Percentiles rank a stretch among this genome's conserved stretches.
phyloP scores from a whole-genome alignment of 2,888 invertebrate species.

The Cyaniris semiargus region DNA sequence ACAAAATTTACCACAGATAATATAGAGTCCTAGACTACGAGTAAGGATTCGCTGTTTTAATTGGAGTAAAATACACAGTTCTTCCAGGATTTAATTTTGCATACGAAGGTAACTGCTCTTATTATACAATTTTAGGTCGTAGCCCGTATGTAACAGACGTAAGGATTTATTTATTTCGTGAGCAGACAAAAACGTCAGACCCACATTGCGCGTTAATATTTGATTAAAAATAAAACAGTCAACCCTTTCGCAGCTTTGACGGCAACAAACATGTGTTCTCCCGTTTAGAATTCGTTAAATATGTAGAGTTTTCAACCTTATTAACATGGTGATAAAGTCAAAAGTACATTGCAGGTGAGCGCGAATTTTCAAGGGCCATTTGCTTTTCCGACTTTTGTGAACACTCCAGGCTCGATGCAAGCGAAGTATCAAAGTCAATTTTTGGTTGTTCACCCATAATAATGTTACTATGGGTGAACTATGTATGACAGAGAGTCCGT shows the following conservation, averaged over 20 bases:
- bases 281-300: slow-evolving; percentile 18
- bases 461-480: not conserved
- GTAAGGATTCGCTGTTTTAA: no score
- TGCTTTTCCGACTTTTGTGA: not conserved
- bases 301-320: not conserved
- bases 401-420: slow-evolving; percentile 2
- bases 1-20: no score
- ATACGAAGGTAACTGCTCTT: no score
- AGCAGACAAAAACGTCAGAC: slow-evolving; percentile 70
- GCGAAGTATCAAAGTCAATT: slow-evolving; percentile 29
- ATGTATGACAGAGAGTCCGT: not conserved
- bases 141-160: slow-evolving; percentile 29
- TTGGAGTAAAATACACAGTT: not conserved
- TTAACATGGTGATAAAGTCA: not conserved
- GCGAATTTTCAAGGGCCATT: not conserved
- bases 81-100: not conserved
- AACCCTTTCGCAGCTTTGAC: slow-evolving; percentile 35
- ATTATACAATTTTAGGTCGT: not conserved
- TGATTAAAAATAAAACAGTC: slow-evolving; percentile 52
- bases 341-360: not conserved
- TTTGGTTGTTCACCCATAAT: not conserved
- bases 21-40: no score
- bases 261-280: slow-evolving; percentile 31
- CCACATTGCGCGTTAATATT: slow-evolving; percentile 68
- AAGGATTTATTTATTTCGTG: slow-evolving; percentile 43